Percentiles rank a stretch among this genome's conserved stretches.
Evolutionary conservation across 2,113 vertebrate genomes (phyloP).

Genomic region (Zosterops pallidus): DNA sequence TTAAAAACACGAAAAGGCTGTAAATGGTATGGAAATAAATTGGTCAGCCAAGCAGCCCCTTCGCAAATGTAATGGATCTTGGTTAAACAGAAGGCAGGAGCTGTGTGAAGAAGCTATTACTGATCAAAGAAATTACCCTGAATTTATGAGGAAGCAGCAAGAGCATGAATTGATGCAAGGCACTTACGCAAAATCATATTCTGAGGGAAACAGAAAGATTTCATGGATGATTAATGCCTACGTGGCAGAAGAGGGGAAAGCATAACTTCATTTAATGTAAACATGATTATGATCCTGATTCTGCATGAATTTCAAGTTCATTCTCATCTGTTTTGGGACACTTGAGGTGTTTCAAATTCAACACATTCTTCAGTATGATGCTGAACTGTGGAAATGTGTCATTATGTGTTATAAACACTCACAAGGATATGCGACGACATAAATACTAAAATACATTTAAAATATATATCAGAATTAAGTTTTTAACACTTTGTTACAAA

Average conservation of each 20-base stretch:
- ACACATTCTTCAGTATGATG: neutral
- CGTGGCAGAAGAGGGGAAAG: neutral
- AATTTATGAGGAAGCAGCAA: constrained; percentile 2
- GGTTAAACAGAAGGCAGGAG: neutral
- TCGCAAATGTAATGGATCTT: neutral
- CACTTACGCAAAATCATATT: neutral
- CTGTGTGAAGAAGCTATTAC: neutral
- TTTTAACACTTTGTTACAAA: neutral
- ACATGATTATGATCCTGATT: constrained; percentile 1
- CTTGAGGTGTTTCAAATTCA: neutral
- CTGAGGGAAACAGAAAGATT: neutral
- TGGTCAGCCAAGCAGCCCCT: neutral
- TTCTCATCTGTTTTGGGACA: neutral
- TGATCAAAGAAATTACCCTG: constrained; percentile 3
- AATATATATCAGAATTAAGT: neutral
- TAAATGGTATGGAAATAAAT: neutral
- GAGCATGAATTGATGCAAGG: neutral
- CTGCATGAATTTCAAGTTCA: constrained; percentile 6
- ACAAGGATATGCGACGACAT: neutral
- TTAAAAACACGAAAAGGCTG: neutral
- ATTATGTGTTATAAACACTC: neutral
- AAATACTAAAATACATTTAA: neutral
- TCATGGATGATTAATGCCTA: neutral
- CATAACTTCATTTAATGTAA: constrained; percentile 9
- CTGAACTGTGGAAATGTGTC: neutral